These are phyloP conservation scores for Metacarcinus magister DNA, from an alignment of 2,888 invertebrate species.

Conservation along the genomic window DNA sequence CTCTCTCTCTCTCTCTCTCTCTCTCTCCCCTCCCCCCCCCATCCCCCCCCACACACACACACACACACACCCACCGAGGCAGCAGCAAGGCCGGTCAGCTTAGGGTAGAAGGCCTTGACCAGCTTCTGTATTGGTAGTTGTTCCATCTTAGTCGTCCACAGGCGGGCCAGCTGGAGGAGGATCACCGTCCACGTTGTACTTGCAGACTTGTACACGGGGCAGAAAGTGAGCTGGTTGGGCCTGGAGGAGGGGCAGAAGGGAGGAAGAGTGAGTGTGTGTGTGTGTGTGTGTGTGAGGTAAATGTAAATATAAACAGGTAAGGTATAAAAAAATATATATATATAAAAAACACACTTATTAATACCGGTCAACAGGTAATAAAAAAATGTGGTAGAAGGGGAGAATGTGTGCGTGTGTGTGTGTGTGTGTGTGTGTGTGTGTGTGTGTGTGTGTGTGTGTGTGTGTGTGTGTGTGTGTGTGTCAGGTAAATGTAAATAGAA, in stretches of 20 bases:
- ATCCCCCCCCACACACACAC: no score
- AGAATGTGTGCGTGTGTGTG: no score
- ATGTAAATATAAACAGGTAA: not conserved
- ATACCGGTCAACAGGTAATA: not conserved
- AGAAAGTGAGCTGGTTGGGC: slow-evolving; percentile 72
- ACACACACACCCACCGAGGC: slow-evolving; percentile 50
- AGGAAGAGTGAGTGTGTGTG: not conserved
- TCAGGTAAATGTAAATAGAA: no score
- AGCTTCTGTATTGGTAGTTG: slow-evolving; percentile 91
- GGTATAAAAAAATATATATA: not conserved
- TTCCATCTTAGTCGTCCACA: slow-evolving; percentile 94
- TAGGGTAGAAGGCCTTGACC: slow-evolving; percentile 72
- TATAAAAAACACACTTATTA: not conserved
- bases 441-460: no score
- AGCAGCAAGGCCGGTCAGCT: slow-evolving; percentile 69
- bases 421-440: no score
- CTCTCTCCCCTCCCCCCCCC: not conserved
- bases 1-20: not conserved
- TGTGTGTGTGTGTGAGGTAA: not conserved
- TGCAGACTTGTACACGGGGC: slow-evolving; percentile 89
- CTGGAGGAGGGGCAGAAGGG: slow-evolving; percentile 44
- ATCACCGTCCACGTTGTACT: slow-evolving; percentile 94
- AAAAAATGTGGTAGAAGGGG: not conserved
- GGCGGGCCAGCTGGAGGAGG: slow-evolving; percentile 85
- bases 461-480: no score